These are phyloP conservation scores for Diorhabda carinulata DNA, from an alignment of 1,140 invertebrate genomes.

Conservation along the genomic window DNA sequence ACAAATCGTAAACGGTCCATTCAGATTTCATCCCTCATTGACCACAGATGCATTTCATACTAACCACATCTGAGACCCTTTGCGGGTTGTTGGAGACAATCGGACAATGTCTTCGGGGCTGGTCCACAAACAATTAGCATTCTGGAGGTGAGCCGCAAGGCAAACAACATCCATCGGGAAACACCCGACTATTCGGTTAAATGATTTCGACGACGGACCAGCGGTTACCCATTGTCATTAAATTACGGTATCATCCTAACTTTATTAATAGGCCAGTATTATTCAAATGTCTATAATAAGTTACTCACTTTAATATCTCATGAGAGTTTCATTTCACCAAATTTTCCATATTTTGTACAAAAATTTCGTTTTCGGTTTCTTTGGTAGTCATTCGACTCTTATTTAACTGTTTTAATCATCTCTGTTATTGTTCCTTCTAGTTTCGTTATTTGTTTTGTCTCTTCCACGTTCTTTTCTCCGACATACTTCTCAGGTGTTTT, in stretches of 20 bases:
- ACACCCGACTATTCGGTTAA: background rate
- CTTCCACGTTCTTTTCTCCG: no score
- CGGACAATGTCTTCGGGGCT: constrained; percentile 1
- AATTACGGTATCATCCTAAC: background rate
- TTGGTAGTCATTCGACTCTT: no score
- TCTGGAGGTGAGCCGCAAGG: constrained; percentile 1
- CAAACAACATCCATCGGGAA: background rate
- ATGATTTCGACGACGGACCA: background rate
- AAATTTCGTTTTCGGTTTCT: no score
- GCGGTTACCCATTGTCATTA: background rate
- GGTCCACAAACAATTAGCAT: constrained; percentile 2
- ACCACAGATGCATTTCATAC: constrained; percentile 1
- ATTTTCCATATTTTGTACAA: no score
- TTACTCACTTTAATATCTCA: no score
- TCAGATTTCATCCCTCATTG: background rate
- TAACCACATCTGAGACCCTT: constrained; percentile 1
- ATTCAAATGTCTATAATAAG: no score
- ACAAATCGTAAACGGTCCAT: constrained; percentile 1
- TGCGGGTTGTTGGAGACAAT: background rate
- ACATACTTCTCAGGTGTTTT: no score
- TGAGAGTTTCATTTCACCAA: no score
- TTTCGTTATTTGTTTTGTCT: no score
- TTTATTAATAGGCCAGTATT: background rate
- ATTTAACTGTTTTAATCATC: no score
- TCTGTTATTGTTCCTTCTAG: no score